Conservation (phyloP, 2,797 vertebrate species). For the Pangasius larnaudii region DNA sequence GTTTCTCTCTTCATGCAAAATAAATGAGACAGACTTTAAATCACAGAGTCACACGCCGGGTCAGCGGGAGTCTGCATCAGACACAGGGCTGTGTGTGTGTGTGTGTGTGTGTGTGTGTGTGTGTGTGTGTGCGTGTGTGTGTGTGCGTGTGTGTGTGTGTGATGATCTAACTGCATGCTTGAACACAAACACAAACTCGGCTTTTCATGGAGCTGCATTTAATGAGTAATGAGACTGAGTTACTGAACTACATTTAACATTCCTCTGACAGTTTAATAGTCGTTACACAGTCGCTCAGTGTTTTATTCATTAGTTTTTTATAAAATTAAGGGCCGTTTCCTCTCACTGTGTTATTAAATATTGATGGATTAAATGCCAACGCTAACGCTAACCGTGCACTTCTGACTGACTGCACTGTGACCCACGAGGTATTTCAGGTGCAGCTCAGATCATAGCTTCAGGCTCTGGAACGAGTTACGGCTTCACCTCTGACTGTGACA, state of each 20-base stretch:
- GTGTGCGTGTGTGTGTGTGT: slow-evolving; percentile 30
- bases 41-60: background rate
- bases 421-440: background rate
- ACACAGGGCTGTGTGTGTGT: slow-evolving; percentile 32
- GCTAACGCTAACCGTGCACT: background rate
- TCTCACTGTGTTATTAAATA: background rate
- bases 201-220: slow-evolving; percentile 57
- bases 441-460: background rate
- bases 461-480: no score
- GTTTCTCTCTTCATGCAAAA: background rate
- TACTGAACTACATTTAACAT: background rate
- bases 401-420: background rate
- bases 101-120: slow-evolving; percentile 45
- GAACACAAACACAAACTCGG: slow-evolving; percentile 61
- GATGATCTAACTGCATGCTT: slow-evolving; percentile 29
- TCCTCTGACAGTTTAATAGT: background rate
- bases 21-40: background rate
- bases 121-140: slow-evolving; percentile 38
- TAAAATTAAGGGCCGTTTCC: background rate
- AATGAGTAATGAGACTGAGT: slow-evolving; percentile 66
- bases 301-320: background rate
- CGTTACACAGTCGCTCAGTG: background rate
- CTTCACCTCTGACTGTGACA: background rate
- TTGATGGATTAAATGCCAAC: background rate
- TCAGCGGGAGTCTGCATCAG: slow-evolving; percentile 7